phyloP scores from a whole-genome alignment of 2,888 invertebrate species.

The Plebejus argus region DNA sequence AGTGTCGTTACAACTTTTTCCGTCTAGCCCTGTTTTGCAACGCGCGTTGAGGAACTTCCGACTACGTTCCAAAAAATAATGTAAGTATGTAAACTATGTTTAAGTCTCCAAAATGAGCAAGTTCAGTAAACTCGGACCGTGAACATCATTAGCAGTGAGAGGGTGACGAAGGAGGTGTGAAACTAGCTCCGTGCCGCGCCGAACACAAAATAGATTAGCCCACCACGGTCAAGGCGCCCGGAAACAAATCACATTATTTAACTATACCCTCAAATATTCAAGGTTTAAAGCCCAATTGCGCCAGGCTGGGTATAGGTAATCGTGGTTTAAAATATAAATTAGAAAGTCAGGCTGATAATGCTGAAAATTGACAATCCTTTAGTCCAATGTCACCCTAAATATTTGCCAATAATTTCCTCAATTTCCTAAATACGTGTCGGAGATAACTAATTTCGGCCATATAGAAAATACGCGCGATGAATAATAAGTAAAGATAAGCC shows the following conservation, averaged over 20 bases:
- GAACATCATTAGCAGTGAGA: neutral
- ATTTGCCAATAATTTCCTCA: neutral
- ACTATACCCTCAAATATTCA: no score
- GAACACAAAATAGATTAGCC: neutral
- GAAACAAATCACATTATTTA: constrained; percentile 3
- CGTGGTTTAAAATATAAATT: neutral
- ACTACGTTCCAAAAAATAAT: no score
- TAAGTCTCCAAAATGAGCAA: neutral
- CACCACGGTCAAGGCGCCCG: neutral
- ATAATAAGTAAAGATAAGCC: neutral
- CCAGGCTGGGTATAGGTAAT: no score
- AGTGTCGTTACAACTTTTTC: no score
- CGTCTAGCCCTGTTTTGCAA: no score
- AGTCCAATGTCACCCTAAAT: neutral
- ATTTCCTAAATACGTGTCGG: constrained; percentile 9
- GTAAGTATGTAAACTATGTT: no score
- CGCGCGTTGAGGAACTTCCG: no score
- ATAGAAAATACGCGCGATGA: neutral
- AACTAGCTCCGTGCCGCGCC: neutral
- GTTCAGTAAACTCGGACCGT: neutral
- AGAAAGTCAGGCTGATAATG: neutral
- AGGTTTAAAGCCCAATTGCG: no score
- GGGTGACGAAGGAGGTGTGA: neutral
- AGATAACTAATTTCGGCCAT: constrained; percentile 9
- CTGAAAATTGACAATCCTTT: neutral